Conservation (phyloP, 2,888 invertebrate species). For the Entomobrya proxima region DNA sequence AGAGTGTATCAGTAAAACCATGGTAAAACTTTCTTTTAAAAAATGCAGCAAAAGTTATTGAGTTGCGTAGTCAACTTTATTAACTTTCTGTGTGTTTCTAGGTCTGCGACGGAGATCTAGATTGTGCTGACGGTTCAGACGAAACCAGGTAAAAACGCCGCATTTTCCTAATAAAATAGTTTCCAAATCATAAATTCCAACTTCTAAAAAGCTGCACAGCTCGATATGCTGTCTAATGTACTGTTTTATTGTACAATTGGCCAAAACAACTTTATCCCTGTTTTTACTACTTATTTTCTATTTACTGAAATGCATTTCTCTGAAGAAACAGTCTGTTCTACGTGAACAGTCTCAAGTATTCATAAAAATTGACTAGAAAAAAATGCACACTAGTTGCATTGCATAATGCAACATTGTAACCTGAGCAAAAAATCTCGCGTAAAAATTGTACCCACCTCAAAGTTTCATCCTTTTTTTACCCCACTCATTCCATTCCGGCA, state of each 20-base stretch:
- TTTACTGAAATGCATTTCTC: no score
- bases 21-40: conserved; percentile 81
- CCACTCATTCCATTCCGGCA: no score
- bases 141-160: conserved; percentile 21
- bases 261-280: no score
- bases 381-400: conserved; percentile 10
- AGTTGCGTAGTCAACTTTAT: background rate
- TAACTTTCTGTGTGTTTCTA: background rate
- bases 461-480: no score
- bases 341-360: background rate
- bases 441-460: no score
- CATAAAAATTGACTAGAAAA: background rate
- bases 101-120: conserved; percentile 28
- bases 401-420: background rate
- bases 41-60: background rate
- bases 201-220: no score
- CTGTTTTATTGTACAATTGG: no score
- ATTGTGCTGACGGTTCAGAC: conserved; percentile 26
- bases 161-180: no score
- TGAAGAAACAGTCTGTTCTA: no score
- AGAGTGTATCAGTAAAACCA: conserved; percentile 89
- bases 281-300: no score
- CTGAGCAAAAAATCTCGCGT: background rate
- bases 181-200: no score
- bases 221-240: no score